Evolutionary conservation across 2,888 invertebrate genomes (phyloP), one percentile per base, ranked within the genome.

Genomic region (Helleia helle): DNA sequence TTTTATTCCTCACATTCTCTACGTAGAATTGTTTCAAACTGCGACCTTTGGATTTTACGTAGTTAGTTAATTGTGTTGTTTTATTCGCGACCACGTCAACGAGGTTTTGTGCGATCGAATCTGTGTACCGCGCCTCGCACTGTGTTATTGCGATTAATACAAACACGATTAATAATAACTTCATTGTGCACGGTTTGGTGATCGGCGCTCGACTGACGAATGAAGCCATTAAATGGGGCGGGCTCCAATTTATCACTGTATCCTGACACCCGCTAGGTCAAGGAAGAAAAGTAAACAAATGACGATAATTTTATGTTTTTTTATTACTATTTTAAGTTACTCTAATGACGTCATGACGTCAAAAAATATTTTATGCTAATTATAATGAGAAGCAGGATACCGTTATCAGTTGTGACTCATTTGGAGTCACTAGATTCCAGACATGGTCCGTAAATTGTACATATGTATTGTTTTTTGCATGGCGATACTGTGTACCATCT

Each of bases 21-120:
- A 69, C 57, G 49, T 79, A 80, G 42, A 62, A 71, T 30, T 63
- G 51, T 52, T 62, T 71, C 1, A 83, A 26, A 37, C 55, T 65
- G 2, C 65, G 62, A 26, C 79, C 71, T 48, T 66, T 75, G 49
- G 75, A 62, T 31, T 60, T 59, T 2, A 81, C 71, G 38, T 71
- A 81, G 44, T 66, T 64, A 3, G 64, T 67, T 17, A 81, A 43
- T 44, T 71, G 59, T 0, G 63, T 47, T 0, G 81, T 79, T 51
- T 62, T 69, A 41, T 79, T 71, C n/a, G 65, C 51, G 22, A 81
- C 51, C 1, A 57, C 55, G n/a, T 70, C 61, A n/a, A 73, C 55
- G n/a, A 77, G 45, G 26, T 62, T 66, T 3, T 52, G 52, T 34
- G 80, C 72, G 15, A 75, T 52, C 76, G 76, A 79, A 3, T 61